Evolutionary conservation across 2,797 vertebrate genomes (phyloP), one percentile per base, ranked within the genome.

Genomic region (Xenopus petersii): DNA sequence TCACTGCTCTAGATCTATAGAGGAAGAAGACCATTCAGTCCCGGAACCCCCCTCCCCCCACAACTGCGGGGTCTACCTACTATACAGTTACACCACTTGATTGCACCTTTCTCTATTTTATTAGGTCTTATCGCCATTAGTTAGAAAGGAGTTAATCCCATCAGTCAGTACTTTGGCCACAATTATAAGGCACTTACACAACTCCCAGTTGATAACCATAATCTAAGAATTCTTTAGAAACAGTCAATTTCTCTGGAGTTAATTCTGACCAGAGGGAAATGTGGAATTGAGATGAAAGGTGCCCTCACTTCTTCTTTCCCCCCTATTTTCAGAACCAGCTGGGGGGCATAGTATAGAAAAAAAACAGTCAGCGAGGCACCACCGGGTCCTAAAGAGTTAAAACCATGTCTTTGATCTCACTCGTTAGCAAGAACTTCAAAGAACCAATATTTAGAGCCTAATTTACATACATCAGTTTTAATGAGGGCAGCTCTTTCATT

Each of bases 401-500:
- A 54, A 46, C 56, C 64, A 48, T 70, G 58, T 36, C 66, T 79
- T 79, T 79, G 63, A 79, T 79, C 76, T 65, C 51, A 59, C 71
- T 79, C 64, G 71, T 79, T 79, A 79, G 71, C 61, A 49, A 54
- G 42, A 66, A 79, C 76, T 79, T 79, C 76, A 79, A 79, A 79
- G 76, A 17, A 16, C 66, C 54, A 54, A 79, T 78, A 73, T 79
- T 66, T 74, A 71, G n/a, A 64, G 66, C 46, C 55, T 74, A 9
- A 56, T 79, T 79, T 74, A 21, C 76, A 79, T 79, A 70, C 71
- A 79, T 79, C 76, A 74, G 51, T 70, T 79, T 79, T 79, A 79
- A 79, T 79, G 71, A 79, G 71, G 62, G 73, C 66, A 68, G 68
- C 54, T 51, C 64, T 60, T 65, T 33, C 62, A 54, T 64, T 46